These are phyloP conservation scores for Zaprionus gabonicus DNA, from an alignment of 1,140 invertebrate genomes.

Conservation along the genomic window DNA sequence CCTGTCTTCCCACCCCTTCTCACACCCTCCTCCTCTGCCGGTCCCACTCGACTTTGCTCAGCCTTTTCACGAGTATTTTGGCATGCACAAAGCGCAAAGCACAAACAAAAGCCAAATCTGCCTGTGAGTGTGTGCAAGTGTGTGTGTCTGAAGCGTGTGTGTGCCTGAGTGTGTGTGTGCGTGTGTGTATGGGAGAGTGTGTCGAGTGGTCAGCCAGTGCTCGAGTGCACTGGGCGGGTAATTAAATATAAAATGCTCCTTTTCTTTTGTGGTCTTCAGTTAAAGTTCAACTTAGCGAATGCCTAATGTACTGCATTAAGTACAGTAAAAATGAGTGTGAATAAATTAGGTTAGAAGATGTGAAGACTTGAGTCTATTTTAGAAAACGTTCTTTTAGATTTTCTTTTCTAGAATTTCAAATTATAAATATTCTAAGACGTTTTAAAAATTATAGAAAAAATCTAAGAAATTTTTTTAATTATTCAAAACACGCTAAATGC, in stretches of 20 bases:
- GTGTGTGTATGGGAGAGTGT: slow-evolving; percentile 13
- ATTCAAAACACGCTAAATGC: neutral
- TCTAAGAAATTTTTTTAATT: too few species aligned
- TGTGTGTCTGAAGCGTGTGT: neutral
- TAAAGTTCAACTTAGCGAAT: neutral
- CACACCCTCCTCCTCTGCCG: neutral
- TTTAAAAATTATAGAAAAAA: neutral
- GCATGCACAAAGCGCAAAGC: slow-evolving; percentile 71
- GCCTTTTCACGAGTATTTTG: slow-evolving; percentile 62
- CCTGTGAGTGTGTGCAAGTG: slow-evolving; percentile 9
- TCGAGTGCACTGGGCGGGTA: slow-evolving; percentile 6
- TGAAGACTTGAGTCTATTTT: neutral
- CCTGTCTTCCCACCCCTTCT: neutral
- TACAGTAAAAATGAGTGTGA: neutral
- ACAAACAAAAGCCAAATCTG: slow-evolving; percentile 58
- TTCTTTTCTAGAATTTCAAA: too few species aligned
- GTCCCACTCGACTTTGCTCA: neutral
- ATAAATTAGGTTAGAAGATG: neutral
- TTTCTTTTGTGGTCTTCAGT: slow-evolving; percentile 6
- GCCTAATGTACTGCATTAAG: neutral
- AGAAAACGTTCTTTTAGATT: neutral
- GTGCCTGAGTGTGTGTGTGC: slow-evolving; percentile 5
- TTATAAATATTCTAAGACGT: neutral
- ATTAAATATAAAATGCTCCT: slow-evolving; percentile 40
- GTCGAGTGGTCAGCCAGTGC: slow-evolving; percentile 19